Base-by-base conservation (phyloP, 2,797 vertebrate species). In the Thamnophis elegans region DNA sequence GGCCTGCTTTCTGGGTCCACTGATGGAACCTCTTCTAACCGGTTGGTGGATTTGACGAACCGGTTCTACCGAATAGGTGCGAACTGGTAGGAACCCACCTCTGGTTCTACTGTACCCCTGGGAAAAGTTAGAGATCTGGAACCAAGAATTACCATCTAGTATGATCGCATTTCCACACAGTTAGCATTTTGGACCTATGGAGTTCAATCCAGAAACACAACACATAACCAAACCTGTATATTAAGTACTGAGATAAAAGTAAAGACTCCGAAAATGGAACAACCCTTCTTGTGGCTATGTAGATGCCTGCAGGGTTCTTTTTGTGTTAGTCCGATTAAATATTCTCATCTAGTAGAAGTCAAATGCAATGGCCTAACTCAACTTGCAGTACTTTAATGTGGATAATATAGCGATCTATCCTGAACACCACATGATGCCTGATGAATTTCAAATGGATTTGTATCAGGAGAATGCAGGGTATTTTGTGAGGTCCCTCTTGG, bases 401-500 rank as follows among this genome's bases (percentile, higher is more conserved):
- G 53, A 88, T 82, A 87, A 18, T 60, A 32, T 14, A 86, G 36
- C 51, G 32, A 85, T 65, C 92, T 73, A 56, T 20, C 65, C 68
- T 47, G 58, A 62, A 87, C 59, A 91, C 59, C 56, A 88, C 58
- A 47, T 89, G 87, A 91, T 73, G 82, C 85, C 56, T 28, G 22
- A 91, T 87, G 91, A 88, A 85, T 91, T 91, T 85, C 90, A 93
- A n/a, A 42, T 0, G 85, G 90, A 85, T 93, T 47, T 85, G 65
- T 91, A 87, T 55, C 90, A 91, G 87, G 86, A 54, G 47, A 90
- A 78, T 10, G 26, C 13, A 85, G 42, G 53, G 22, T 9, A 91
- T 93, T 91, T 55, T 88, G 56, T 62, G 62, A 91, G 36, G 86
- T 94, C 16, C 62, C 59, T 12, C 51, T 82, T 82, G 86, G 13